Percentiles rank a stretch among this genome's conserved stretches.
These are phyloP conservation scores for Xiphorhynchus erythropygius DNA, from an alignment of 2,797 vertebrate genomes.

Conservation along the genomic window DNA sequence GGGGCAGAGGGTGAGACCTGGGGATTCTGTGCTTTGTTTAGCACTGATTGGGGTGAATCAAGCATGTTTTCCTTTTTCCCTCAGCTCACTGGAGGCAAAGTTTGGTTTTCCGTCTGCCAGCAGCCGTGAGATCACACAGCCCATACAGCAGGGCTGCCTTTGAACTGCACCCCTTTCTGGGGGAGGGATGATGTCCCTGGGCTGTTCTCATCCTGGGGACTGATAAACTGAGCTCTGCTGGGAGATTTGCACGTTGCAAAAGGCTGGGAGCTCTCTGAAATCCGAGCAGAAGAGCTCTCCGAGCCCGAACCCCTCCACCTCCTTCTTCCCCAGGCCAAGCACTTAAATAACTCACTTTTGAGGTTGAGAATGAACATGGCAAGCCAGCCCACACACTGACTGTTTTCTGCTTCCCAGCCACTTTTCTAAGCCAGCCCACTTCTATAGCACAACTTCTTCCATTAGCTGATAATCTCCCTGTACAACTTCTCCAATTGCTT, in stretches of 20 bases:
- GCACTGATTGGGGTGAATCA: background rate
- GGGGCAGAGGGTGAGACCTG: background rate
- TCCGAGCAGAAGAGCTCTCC: background rate
- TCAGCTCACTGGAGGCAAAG: background rate
- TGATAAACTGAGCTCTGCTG: background rate
- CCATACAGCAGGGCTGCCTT: background rate
- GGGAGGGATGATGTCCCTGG: background rate
- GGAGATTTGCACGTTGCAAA: accelerated
- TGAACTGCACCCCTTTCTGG: background rate
- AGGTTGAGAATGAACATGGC: conserved; percentile 14
- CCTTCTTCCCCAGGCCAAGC: conserved; percentile 38
- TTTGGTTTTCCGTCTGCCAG: background rate
- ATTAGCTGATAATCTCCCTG: conserved; percentile 60
- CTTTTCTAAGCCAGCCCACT: conserved; percentile 5
- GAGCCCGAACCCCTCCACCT: background rate
- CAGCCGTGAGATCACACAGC: background rate
- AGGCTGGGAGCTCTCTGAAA: background rate
- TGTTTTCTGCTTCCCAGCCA: conserved; percentile 40
- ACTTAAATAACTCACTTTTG: conserved; percentile 36
- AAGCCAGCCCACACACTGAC: background rate
- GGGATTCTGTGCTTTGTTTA: background rate
- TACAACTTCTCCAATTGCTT: conserved; percentile 62
- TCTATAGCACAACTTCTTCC: conserved; percentile 17
- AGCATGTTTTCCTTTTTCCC: background rate
- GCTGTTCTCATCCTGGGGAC: background rate